Percentiles rank a stretch among this genome's conserved stretches.
phyloP scores from a whole-genome alignment of 2,888 invertebrate species.

The Incurvaria masculella region DNA sequence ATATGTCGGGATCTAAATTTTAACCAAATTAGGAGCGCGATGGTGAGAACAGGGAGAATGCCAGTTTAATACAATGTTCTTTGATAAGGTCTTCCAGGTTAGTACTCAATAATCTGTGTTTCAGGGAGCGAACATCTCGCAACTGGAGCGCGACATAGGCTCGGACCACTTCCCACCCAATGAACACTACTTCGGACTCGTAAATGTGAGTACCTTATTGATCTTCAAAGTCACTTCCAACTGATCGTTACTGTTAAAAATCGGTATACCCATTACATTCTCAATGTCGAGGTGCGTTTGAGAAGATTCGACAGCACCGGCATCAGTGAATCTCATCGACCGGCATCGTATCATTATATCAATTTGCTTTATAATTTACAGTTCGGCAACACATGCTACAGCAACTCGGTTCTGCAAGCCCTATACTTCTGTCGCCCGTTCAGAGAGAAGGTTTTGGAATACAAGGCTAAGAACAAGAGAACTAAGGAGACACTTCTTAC shows the following conservation, averaged over 20 bases:
- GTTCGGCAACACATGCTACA: slow-evolving; percentile 99
- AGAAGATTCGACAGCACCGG: too few species aligned
- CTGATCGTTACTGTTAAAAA: too few species aligned
- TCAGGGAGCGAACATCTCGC: slow-evolving; percentile 98
- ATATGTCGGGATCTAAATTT: slow-evolving; percentile 48
- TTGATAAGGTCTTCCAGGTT: background rate
- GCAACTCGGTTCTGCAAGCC: slow-evolving; percentile 99
- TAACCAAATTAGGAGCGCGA: background rate
- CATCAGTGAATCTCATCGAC: too few species aligned
- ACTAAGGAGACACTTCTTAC: slow-evolving; percentile 97
- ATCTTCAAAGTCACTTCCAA: slow-evolving; percentile 6
- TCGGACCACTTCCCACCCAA: slow-evolving; percentile 97
- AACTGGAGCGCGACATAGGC: slow-evolving; percentile 98
- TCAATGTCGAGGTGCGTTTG: too few species aligned
- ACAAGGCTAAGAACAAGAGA: slow-evolving; percentile 93
- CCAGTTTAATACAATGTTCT: too few species aligned
- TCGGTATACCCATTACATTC: too few species aligned
- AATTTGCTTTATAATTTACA: slow-evolving; percentile 40
- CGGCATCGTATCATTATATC: too few species aligned
- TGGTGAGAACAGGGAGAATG: background rate
- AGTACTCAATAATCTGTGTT: slow-evolving; percentile 15
- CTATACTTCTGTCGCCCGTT: slow-evolving; percentile 99
- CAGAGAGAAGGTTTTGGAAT: slow-evolving; percentile 96
- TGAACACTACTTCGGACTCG: slow-evolving; percentile 99
- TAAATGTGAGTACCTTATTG: slow-evolving; percentile 82